Conservation (phyloP, 2,797 vertebrate genomes). For the Rhadinocentrus ornatus region DNA sequence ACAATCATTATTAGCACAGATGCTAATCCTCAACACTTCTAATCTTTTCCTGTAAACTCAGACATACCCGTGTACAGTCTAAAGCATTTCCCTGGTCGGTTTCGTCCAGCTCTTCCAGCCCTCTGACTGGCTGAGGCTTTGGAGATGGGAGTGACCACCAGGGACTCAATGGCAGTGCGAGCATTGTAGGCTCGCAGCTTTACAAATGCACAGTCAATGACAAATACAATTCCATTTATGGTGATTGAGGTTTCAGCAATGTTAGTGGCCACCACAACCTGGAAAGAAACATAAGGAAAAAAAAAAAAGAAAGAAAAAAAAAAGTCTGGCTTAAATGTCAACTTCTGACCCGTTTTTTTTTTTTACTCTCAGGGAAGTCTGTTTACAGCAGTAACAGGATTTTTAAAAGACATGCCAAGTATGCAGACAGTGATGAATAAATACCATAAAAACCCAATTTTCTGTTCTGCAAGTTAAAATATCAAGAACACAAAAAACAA, state of each 20-base stretch:
- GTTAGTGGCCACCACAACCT: constrained; percentile 98
- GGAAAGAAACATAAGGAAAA: constrained; percentile 27
- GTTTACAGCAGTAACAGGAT: background rate
- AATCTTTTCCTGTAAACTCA: background rate
- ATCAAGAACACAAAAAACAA: background rate
- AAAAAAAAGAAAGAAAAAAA: too few relatives aligned
- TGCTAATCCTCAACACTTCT: background rate
- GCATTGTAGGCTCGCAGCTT: constrained; percentile 97
- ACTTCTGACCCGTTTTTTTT: background rate
- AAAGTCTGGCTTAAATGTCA: background rate
- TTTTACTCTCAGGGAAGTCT: too few relatives aligned
- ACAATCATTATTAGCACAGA: constrained; percentile 1
- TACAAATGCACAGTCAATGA: constrained; percentile 97
- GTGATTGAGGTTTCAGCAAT: constrained; percentile 98
- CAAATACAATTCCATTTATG: constrained; percentile 91
- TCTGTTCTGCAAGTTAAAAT: too few relatives aligned
- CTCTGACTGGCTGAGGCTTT: constrained; percentile 97
- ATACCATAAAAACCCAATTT: background rate
- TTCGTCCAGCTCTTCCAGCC: constrained; percentile 92
- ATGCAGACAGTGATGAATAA: too few relatives aligned
- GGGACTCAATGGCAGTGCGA: constrained; percentile 91
- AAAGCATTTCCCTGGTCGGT: constrained; percentile 94
- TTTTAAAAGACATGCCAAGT: too few relatives aligned
- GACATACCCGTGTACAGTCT: constrained; percentile 93
- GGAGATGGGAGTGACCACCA: constrained; percentile 95